These are phyloP conservation scores for Thomomys bottae DNA, from an alignment of 2,113 vertebrate genomes.

Conservation along the genomic window DNA sequence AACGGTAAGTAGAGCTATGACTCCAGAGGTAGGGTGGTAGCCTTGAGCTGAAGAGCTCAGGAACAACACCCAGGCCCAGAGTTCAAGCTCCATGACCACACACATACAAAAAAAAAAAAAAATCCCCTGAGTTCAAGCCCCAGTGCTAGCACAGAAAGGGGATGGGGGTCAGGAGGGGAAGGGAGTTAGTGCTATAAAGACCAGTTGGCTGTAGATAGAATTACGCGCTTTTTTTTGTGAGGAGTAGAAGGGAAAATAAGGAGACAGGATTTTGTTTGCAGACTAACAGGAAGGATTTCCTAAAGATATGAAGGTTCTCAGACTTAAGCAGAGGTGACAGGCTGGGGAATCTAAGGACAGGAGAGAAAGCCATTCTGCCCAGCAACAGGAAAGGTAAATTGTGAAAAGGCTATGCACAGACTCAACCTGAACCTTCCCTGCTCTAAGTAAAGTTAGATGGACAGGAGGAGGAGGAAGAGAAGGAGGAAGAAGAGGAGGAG, in stretches of 20 bases:
- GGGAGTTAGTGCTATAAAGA: neutral
- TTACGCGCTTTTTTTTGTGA: neutral
- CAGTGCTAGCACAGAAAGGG: too few species aligned
- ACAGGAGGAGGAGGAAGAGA: neutral
- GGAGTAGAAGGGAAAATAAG: neutral
- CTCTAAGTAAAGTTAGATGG: neutral
- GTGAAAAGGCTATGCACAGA: neutral
- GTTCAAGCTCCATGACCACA: neutral
- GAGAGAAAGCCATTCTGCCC: neutral
- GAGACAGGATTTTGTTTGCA: neutral
- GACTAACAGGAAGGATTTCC: neutral
- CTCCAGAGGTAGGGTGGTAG: too few species aligned
- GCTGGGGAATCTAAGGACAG: neutral
- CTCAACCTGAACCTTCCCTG: neutral
- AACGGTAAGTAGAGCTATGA: too few species aligned
- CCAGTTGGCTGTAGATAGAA: neutral
- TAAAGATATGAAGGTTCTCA: neutral
- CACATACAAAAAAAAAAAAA: neutral
- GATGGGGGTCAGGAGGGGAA: too few species aligned
- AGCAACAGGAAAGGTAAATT: neutral
- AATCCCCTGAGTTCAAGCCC: too few species aligned
- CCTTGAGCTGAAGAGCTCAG: too few species aligned
- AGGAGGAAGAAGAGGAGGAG: too few species aligned
- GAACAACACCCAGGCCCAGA: too few species aligned
- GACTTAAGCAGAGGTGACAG: slow-evolving; percentile 10